Conservation (phyloP, 2,797 vertebrate genomes). For the Mergus octosetaceus region DNA sequence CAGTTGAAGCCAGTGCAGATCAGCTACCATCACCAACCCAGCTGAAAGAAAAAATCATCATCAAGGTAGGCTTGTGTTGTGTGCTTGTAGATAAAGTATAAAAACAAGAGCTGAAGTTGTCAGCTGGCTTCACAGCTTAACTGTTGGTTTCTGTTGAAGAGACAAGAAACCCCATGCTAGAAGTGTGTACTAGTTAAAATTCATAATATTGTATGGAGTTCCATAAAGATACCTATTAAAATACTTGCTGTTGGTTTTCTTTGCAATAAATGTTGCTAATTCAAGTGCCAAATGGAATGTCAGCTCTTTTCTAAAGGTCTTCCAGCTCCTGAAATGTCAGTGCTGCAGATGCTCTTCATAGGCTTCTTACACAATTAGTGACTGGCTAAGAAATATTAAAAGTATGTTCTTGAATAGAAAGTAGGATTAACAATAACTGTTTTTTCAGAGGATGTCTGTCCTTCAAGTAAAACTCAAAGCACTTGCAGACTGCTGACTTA, state of each 20-base stretch:
- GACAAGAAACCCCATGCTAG: not conserved
- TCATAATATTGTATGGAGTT: not conserved
- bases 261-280: not conserved
- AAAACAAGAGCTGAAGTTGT: not conserved
- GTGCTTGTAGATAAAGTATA: not conserved
- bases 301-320: constrained; percentile 2
- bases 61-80: constrained; percentile 83
- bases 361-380: not conserved
- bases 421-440: not conserved
- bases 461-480: not conserved
- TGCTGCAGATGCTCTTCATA: not conserved
- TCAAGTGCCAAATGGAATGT: not conserved
- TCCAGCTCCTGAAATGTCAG: not conserved
- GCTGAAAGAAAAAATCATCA: constrained; percentile 92
- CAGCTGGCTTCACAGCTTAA: not conserved
- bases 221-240: not conserved
- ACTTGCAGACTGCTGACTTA: not conserved
- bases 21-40: constrained; percentile 94
- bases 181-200: not conserved
- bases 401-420: not conserved
- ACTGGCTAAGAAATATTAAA: not conserved
- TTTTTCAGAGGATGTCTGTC: not conserved
- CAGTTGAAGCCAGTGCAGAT: constrained; percentile 90
- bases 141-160: not conserved
- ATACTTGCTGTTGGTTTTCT: not conserved